A percentile compares a stretch with the other conserved stretches of the same genome.
These are phyloP conservation scores for Lasioglossum oenotherae DNA, from an alignment of 2,888 invertebrate genomes.

Conservation along the genomic window DNA sequence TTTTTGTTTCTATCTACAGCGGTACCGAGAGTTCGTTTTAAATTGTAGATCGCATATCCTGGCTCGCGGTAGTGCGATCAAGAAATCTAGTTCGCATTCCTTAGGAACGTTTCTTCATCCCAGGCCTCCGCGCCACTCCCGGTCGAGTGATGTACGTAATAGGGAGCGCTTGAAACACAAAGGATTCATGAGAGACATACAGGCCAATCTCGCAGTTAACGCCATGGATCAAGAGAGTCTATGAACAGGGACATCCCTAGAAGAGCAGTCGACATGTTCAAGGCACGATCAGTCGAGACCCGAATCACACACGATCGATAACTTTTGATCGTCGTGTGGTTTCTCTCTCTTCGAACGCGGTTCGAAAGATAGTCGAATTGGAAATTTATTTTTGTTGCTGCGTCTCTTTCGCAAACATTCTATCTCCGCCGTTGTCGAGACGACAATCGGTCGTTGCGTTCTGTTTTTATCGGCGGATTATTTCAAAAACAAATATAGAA, in stretches of 20 bases:
- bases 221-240: slow-evolving; percentile 78
- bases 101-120: slow-evolving; percentile 75
- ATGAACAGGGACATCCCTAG: slow-evolving; percentile 74
- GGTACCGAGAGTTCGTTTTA: slow-evolving; percentile 71
- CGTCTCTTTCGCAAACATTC: slow-evolving; percentile 6
- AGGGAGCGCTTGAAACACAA: slow-evolving; percentile 77
- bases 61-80: slow-evolving; percentile 75
- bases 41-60: slow-evolving; percentile 73
- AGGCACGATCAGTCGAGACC: slow-evolving; percentile 75
- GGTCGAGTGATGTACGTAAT: slow-evolving; percentile 76
- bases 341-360: background rate
- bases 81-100: slow-evolving; percentile 76
- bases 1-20: slow-evolving; percentile 69
- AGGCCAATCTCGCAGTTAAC: slow-evolving; percentile 76
- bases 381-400: background rate
- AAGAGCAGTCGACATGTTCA: slow-evolving; percentile 76
- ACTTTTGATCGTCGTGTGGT: background rate
- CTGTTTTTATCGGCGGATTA: background rate
- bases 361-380: background rate
- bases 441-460: slow-evolving; percentile 13
- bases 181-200: slow-evolving; percentile 74
- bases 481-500: slow-evolving; percentile 42
- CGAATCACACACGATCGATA: slow-evolving; percentile 36
- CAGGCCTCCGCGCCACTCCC: slow-evolving; percentile 77
- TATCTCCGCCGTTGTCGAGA: background rate